Conservation (phyloP, 2,113 vertebrate genomes). For the Spermophilus dauricus region DNA sequence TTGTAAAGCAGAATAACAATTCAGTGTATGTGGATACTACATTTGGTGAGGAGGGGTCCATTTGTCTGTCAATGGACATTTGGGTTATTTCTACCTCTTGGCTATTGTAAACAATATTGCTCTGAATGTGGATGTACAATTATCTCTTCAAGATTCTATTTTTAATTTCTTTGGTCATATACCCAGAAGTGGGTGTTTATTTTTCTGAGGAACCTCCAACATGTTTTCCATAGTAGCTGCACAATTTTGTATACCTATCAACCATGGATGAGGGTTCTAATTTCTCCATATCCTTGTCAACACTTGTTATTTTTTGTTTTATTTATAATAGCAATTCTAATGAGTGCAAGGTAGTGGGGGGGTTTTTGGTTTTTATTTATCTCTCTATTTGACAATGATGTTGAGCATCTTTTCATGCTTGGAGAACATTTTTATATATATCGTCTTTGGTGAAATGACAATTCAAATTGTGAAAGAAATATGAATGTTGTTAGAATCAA, state of each 20-base stretch:
- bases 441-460: not conserved
- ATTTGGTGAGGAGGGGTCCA: not conserved
- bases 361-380: not conserved
- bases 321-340: not conserved
- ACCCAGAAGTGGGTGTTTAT: not conserved
- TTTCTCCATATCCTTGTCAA: not conserved
- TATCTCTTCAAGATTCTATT: not conserved
- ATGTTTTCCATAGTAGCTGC: not conserved
- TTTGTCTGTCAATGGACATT: not conserved
- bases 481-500: not conserved
- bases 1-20: not conserved
- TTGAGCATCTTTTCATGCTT: not conserved
- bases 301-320: not conserved
- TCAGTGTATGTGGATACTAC: not conserved
- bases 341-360: not conserved
- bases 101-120: not conserved
- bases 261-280: not conserved
- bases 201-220: not conserved
- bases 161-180: not conserved
- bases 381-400: not conserved
- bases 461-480: not conserved
- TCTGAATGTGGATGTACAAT: not conserved
- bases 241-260: not conserved
- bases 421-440: not conserved
- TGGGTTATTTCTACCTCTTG: not conserved